Conservation (phyloP, 2,888 invertebrate species). For the Xanthia icteritia region DNA sequence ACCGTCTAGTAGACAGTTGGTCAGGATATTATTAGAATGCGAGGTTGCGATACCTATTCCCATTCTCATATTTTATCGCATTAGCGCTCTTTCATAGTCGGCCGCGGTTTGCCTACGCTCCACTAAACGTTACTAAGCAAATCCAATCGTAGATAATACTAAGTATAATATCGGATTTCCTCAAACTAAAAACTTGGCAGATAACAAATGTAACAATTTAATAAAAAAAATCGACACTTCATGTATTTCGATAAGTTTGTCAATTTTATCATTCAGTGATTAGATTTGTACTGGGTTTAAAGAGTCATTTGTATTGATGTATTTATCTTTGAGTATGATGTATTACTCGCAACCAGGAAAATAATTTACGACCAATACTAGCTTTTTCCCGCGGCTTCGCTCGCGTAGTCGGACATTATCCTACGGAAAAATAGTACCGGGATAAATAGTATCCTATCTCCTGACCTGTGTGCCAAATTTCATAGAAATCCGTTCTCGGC, state of each 20-base stretch:
- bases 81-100: constrained; percentile 10
- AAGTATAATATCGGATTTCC: constrained; percentile 22
- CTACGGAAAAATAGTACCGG: background rate
- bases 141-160: constrained; percentile 40
- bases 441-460: background rate
- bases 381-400: background rate
- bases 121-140: constrained; percentile 37
- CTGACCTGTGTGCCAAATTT: background rate
- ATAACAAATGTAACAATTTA: constrained; percentile 37
- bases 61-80: constrained; percentile 7
- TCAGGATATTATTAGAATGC: constrained; percentile 34
- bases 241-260: constrained; percentile 27
- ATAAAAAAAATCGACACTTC: constrained; percentile 2
- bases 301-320: constrained; percentile 19
- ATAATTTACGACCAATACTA: background rate
- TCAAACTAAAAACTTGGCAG: constrained; percentile 27
- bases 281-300: constrained; percentile 26
- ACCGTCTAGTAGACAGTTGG: constrained; percentile 1
- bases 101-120: constrained; percentile 32
- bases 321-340: constrained; percentile 20
- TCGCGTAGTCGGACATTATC: background rate
- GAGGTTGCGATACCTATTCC: constrained; percentile 10
- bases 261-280: constrained; percentile 31
- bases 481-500: background rate
- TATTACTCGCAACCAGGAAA: constrained; percentile 16